Evolutionary conservation across 2,888 invertebrate genomes (phyloP), one percentile per base, ranked within the genome.

Genomic region (Drosophila atroscutellata): DNA sequence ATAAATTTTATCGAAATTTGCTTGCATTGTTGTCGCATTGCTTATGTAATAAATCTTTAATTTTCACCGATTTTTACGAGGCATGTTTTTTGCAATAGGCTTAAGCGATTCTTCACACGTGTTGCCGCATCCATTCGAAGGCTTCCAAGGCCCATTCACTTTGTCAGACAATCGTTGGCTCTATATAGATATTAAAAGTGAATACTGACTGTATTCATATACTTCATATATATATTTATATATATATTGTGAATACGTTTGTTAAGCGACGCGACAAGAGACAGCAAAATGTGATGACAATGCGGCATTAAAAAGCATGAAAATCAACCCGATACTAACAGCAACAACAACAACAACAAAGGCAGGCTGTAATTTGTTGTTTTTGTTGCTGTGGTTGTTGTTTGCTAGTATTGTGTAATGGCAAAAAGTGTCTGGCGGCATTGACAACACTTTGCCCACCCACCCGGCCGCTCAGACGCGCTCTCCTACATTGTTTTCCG

Each of bases 241-340:
- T 30, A n/a, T 20, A n/a, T 28, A 55, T 28, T 28, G 68, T 60
- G 60, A 52, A 37, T 60, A 76, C 54, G 54, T 65, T 61, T 77
- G 79, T 75, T 55, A 60, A 60, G 52, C 6, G 71, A 30, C 37
- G 52, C 13, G 61, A 18, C 55, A 37, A 28, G 49, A n/a, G 51
- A 51, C 63, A 55, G 55, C 70, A 66, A 79, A 85, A 89, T 86
- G 80, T 77, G 89, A 89, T 84, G 89, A 89, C 89, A 84, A 84
- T 83, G 87, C 86, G 75, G 71, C 82, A 84, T 81, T 84, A 78
- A 81, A 75, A 75, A 72, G 75, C 83, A 83, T 86, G 75, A 86
- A 88, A 83, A 77, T 62, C 72, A 71, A 74, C 66, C 62, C 81
- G 73, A 60, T 57, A 62, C 47, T 42, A 54, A 59, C 58, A 74